Evolutionary conservation across 2,113 vertebrate genomes (phyloP), one percentile per base, ranked within the genome.

Genomic region (Climacteris rufus): DNA sequence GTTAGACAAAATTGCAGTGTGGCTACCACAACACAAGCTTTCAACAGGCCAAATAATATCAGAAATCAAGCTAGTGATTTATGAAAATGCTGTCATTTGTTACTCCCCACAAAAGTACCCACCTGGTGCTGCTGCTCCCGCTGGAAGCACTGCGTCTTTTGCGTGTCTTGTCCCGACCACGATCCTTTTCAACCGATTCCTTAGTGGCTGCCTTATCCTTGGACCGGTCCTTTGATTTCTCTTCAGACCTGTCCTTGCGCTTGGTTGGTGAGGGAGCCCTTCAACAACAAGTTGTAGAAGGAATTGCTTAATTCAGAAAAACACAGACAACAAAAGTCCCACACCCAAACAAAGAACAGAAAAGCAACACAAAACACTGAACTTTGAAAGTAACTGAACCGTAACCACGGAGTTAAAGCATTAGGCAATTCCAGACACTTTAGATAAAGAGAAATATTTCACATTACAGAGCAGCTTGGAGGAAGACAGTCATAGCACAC

Each of bases 261-360:
- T 99, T 99, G 68, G 98, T 99, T 7, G 99, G 99, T 97, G 99
- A 99, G 52, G 99, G 99, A 96, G 99, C 99, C 99, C 99, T 99
- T 88, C 28, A 72, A 82, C n/a, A 89, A 83, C 4, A 89, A 75
- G 84, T 24, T 11, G 42, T 63, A 92, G 40, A 69, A 71, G 39
- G 30, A 13, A 9, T 40, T 31, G 24, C 33, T 92, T 22, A 37
- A 30, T 47, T 66, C 0, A 54, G 45, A 60, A 50, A 81, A 50
- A 3, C 11, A 61, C 1, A 52, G 52, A 17, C 22, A 40, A 72
- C 37, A 64, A n/a, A 83, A 59, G 1, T 22, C 52, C 30, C 42
- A 69, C 39, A 56, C 21, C 35, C 53, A 40, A 45, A 60, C 24
- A 27, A 57, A 68, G 69, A 77, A 76, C 11, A 39, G 52, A 69